Conservation (phyloP, 2,888 invertebrate genomes). For the Tridacna crocea region DNA sequence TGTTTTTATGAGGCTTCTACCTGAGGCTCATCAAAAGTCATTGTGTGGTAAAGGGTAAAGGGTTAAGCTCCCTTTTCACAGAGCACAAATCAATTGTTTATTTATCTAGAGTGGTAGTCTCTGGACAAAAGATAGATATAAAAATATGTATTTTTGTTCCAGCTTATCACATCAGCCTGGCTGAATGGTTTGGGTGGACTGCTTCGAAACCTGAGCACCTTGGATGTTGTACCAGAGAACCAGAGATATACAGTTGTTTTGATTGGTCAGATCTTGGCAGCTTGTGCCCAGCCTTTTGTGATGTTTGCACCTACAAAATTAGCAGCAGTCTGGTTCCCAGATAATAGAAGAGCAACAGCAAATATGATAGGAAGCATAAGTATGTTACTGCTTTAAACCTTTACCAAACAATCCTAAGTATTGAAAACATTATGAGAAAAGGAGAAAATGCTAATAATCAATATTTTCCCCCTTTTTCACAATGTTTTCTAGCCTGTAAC, state of each 20-base stretch:
- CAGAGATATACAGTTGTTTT: constrained; percentile 74
- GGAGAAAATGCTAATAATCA: too few species aligned
- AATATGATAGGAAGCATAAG: constrained; percentile 84
- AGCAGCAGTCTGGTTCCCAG: constrained; percentile 85
- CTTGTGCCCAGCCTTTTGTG: constrained; percentile 85
- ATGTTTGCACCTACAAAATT: constrained; percentile 86
- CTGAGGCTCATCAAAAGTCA: too few species aligned
- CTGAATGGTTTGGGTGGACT: constrained; percentile 84
- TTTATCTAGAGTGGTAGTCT: too few species aligned
- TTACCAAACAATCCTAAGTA: neutral
- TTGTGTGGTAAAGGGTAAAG: too few species aligned
- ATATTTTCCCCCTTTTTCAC: too few species aligned
- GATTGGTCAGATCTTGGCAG: constrained; percentile 84
- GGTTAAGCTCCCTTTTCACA: too few species aligned
- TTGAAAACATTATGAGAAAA: neutral
- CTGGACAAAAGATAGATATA: too few species aligned
- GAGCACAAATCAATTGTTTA: too few species aligned
- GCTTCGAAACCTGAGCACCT: constrained; percentile 82
- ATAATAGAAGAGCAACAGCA: constrained; percentile 84
- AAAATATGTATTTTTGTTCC: neutral
- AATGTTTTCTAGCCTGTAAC: too few species aligned
- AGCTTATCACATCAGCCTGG: constrained; percentile 84
- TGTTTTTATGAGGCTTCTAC: too few species aligned
- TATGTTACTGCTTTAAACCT: constrained; percentile 70
- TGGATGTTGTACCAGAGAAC: constrained; percentile 70